phyloP scores from a whole-genome alignment of 2,888 invertebrate species.

The Galeruca laticollis region DNA sequence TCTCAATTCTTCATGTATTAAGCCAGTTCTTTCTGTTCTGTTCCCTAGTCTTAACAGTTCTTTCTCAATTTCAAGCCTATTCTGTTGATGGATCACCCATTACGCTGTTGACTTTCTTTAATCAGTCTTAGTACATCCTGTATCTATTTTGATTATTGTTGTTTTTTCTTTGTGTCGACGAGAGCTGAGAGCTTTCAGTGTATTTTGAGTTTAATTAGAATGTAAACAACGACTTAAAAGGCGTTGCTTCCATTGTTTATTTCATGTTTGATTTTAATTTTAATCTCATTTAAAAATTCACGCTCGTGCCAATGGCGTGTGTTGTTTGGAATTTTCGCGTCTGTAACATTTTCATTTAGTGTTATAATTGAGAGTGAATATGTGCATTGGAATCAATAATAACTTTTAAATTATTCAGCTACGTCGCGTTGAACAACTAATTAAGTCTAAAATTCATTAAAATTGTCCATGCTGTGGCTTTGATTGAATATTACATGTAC shows the following conservation, averaged over 20 bases:
- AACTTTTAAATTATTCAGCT: constrained; percentile 34
- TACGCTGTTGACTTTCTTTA: too few species aligned
- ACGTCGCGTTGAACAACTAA: constrained; percentile 29
- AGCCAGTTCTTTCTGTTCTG: too few species aligned
- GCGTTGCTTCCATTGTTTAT: background rate
- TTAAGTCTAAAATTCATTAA: constrained; percentile 36
- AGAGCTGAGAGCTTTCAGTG: too few species aligned
- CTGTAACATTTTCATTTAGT: constrained; percentile 31
- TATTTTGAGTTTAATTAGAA: too few species aligned
- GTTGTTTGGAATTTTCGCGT: constrained; percentile 18
- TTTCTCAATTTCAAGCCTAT: too few species aligned
- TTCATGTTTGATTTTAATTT: background rate
- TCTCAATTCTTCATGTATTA: too few species aligned
- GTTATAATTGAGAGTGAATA: constrained; percentile 34
- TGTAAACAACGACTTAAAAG: too few species aligned
- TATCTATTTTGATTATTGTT: too few species aligned
- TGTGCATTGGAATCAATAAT: constrained; percentile 30
- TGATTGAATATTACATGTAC: constrained; percentile 20
- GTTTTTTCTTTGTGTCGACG: too few species aligned
- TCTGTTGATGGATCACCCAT: too few species aligned
- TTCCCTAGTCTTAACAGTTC: too few species aligned
- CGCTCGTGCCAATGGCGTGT: background rate
- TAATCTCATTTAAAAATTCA: constrained; percentile 2
- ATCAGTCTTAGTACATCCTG: too few species aligned
- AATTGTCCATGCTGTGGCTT: constrained; percentile 29